Conservation (phyloP, 2,797 vertebrate species). For the Enteromius trimaculatus region DNA sequence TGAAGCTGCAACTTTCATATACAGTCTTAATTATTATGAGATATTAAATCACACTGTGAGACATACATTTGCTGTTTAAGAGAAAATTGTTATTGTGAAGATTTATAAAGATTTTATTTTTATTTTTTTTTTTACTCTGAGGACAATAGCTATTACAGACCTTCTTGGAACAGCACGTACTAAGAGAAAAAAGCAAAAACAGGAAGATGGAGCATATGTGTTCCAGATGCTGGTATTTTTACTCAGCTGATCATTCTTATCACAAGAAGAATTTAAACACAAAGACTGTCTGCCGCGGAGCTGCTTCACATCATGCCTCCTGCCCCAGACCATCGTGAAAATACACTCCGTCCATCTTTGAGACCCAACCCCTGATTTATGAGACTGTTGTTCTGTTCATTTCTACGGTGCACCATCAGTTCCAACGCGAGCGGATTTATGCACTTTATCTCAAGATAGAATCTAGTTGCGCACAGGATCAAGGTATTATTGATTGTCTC, state of each 20-base stretch:
- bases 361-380: constrained; percentile 51
- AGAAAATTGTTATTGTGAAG: neutral
- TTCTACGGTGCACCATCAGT: constrained; percentile 61
- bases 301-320: neutral
- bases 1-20: no score
- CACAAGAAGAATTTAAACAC: constrained; percentile 8
- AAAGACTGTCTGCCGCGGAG: neutral
- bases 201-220: constrained; percentile 6
- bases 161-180: neutral
- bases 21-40: no score
- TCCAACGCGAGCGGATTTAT: constrained; percentile 61
- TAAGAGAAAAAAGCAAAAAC: neutral
- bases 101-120: neutral
- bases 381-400: constrained; percentile 55
- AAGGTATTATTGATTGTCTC: constrained; percentile 74
- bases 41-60: neutral
- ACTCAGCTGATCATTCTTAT: constrained; percentile 11
- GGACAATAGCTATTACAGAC: neutral
- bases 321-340: neutral
- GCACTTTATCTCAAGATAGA: constrained; percentile 63
- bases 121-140: neutral
- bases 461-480: constrained; percentile 71
- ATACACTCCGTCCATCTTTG: neutral
- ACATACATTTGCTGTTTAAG: neutral
- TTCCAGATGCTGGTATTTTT: constrained; percentile 9